Evolutionary conservation across 1,140 invertebrate genomes (phyloP), one percentile per base, ranked within the genome.

Genomic region (Lucilia cuprina): DNA sequence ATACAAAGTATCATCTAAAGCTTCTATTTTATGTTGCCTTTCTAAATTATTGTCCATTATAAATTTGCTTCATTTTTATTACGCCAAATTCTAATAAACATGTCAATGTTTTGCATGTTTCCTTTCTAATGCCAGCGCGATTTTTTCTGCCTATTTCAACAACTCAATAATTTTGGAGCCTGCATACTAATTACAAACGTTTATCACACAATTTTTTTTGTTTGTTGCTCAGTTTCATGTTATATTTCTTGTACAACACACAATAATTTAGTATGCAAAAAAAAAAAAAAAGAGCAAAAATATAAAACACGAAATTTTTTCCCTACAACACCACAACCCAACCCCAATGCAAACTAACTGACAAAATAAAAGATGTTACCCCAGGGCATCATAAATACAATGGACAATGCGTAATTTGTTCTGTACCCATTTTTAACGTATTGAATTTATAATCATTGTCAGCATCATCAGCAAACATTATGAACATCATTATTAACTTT

Each of bases 351-450:
- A 12, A 55, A 13, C 50, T 14, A 55, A 12, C 50, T 55, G 50
- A 13, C 65, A 70, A 70, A 60, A 70, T 70, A 70, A 70, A 70
- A 70, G 65, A 70, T 70, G 65, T 70, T 70, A 70, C 65, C 65
- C 65, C 9, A 25, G 65, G 65, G 65, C 21, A 70, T 70, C 65
- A 25, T 70, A 70, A 70, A 70, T 70, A 70, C 65, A 70, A 70
- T 70, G 65, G 65, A 70, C 65, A 70, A 70, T 70, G 65, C 65
- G 65, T 70, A 70, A 70, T 70, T 70, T 70, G 65, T 70, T 70
- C 60, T 70, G 60, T 70, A 21, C 60, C 17, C 50, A 17, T 21
- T 70, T n/a, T 70, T 4, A 21, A 70, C 65, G 65, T 70, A 25
- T 70, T 70, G 65, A 70, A 70, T 70, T 21, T 70, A 70, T 70